phyloP scores from a whole-genome alignment of 37 sponge, comb jelly and placozoan genomes.

The Diacarnus erythraeanus region DNA sequence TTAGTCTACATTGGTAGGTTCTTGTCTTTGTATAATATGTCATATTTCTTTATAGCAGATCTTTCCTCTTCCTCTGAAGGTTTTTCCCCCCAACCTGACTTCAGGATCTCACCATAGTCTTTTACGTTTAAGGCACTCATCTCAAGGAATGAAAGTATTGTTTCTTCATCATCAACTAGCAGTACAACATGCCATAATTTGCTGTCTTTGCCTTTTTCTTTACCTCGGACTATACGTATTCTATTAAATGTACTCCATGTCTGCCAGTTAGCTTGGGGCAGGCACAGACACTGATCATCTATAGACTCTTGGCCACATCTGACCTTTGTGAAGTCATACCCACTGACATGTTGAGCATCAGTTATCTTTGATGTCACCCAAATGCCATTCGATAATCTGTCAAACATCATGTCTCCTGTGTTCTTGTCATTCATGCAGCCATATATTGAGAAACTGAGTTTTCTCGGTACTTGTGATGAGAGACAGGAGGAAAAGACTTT shows the following conservation, averaged over 20 bases:
- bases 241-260: not conserved
- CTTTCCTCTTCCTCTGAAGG: slow-evolving; percentile 55
- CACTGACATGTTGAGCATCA: not conserved
- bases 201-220: not conserved
- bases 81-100: slow-evolving; percentile 72
- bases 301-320: not conserved
- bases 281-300: slow-evolving; percentile 18
- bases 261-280: slow-evolving; percentile 15
- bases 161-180: slow-evolving; percentile 39
- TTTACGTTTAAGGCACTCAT: slow-evolving; percentile 20
- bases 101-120: slow-evolving; percentile 59
- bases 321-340: not conserved
- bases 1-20: not conserved
- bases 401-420: not conserved
- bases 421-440: slow-evolving; percentile 2
- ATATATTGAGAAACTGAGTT: not conserved
- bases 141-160: slow-evolving; percentile 6
- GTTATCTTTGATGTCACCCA: not conserved
- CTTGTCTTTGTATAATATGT: not conserved
- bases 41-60: not conserved
- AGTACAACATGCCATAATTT: slow-evolving; percentile 50
- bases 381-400: not conserved
- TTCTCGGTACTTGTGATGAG: not conserved
- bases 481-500: slow-evolving; percentile 63
- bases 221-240: slow-evolving; percentile 11